Base-by-base conservation (phyloP, 1,140 invertebrate genomes). In the Cyclargus thomasi region DNA sequence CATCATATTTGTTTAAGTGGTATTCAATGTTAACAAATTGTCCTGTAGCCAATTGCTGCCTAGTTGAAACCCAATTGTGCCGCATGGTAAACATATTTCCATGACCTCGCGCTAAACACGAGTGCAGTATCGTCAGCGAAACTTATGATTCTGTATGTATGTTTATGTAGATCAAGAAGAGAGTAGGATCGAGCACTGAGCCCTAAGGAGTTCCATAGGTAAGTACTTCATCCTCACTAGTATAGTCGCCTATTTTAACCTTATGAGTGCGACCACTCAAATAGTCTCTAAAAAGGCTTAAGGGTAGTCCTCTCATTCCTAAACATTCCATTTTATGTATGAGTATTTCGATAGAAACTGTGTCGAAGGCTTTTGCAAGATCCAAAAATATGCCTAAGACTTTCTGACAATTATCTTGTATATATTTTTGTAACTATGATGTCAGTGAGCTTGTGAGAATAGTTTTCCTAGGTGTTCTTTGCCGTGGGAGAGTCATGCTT, bases 101-200 rank as follows among this genome's bases (percentile, higher is more conserved):
- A 75, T n/a, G 67, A 35, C 1, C 63, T 67, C 5, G 39, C 67
- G 16, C 59, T 18, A 53, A 76, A 70, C 0, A 70, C 5, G 0
- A 78, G 16, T 0, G 71, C 74, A 11, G 74, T 76, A 20, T 76
- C 74, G 66, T 78, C 71, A 1, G 70, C 74, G 23, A 68, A 74
- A 1, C 71, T 39, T 6, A 71, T 20, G 11, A 76, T 68, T 23
- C 62, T 71, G 16, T 67, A 62, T 11, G 72, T 67, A 0, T 1
- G 0, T 75, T 73, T 35, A 74, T 66, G n/a, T 71, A 79, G 0
- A 74, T 53, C 0, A 71, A 17, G 22, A 76, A 75, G 6, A 75
- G 20, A 1, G 74, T 79, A 8, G 73, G 72, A 2, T 71, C 74
- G 2, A 79, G 63, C 0, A 77, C 36, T 57, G 71, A 73, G 14